Evolutionary conservation across 2,113 vertebrate species (phyloP).

Genomic region (Pithys albifrons): DNA sequence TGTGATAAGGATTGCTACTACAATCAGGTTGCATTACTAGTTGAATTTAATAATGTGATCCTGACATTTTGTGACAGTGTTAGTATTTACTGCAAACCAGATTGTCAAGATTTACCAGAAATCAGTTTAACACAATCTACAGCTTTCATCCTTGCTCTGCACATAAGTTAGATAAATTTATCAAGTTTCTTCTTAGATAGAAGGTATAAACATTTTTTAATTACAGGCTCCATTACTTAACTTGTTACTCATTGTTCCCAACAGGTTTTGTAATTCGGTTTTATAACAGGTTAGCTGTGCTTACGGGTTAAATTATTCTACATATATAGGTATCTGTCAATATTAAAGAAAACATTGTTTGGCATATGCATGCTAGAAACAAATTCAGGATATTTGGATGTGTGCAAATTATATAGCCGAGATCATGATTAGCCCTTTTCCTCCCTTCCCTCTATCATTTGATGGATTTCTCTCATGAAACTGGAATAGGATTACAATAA

Average conservation of each 20-base stretch:
- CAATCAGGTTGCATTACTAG: not conserved
- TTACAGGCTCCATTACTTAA: not conserved
- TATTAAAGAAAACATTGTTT: not conserved
- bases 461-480: not conserved
- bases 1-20: not conserved
- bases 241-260: not conserved
- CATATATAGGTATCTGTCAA: not conserved
- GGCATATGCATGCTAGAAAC: not conserved
- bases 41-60: not conserved
- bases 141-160: not conserved
- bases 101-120: constrained; percentile 26
- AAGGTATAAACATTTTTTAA: not conserved
- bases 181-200: not conserved
- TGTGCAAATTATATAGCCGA: not conserved
- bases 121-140: not conserved
- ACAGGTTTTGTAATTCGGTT: not conserved
- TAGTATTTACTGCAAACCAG: constrained; percentile 15
- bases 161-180: not conserved
- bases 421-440: constrained; percentile 36
- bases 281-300: not conserved
- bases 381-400: not conserved
- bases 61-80: not conserved
- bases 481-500: not conserved
- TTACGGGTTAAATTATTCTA: not conserved
- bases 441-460: not conserved